phyloP scores from a whole-genome alignment of 1,140 invertebrate species.

The Plectrocnemia conspersa region DNA sequence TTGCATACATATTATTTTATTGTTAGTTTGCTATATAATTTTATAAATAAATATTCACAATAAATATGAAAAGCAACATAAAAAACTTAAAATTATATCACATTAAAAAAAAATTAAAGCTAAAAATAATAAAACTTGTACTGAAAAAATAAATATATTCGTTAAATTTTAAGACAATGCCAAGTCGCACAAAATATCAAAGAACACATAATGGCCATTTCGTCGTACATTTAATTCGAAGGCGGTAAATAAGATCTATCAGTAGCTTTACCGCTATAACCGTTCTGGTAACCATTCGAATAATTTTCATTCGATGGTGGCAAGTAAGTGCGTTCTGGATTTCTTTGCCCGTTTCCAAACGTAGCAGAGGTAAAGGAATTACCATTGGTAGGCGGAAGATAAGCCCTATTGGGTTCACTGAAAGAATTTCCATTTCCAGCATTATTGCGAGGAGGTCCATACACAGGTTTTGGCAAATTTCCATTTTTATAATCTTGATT shows the following conservation, averaged over 20 bases:
- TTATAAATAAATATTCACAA: no score
- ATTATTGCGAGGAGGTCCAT: constrained; percentile 1
- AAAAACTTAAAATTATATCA: no score
- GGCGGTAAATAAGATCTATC: constrained; percentile 6
- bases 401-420: constrained; percentile 1
- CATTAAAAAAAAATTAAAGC: no score
- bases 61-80: no score
- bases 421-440: background rate
- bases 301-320: background rate
- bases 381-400: constrained; percentile 1
- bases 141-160: no score
- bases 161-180: no score
- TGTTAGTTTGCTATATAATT: no score
- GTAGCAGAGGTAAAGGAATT: background rate
- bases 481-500: background rate
- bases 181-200: no score
- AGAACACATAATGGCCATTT: background rate
- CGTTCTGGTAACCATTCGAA: background rate
- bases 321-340: background rate
- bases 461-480: constrained; percentile 9
- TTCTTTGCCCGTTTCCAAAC: background rate
- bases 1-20: no score
- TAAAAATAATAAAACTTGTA: no score
- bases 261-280: background rate
- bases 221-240: background rate